These are phyloP conservation scores for Eupelmus urozonus DNA, from an alignment of 2,888 invertebrate genomes.

Conservation along the genomic window DNA sequence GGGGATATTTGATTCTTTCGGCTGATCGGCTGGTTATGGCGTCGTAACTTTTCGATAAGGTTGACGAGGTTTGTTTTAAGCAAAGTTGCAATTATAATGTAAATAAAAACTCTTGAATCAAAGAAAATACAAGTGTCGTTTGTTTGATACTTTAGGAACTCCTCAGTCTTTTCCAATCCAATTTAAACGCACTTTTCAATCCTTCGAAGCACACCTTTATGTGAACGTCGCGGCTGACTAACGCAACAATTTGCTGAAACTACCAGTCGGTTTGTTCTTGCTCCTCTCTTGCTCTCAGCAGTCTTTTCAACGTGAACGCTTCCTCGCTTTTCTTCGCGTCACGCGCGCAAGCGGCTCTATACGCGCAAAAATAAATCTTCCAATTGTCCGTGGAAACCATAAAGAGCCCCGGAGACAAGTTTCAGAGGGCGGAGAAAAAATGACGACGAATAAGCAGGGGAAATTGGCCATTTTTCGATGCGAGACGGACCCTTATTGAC, in stretches of 20 bases:
- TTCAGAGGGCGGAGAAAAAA: constrained; percentile 13
- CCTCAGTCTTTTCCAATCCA: no score
- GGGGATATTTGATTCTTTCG: no score
- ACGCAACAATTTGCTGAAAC: constrained; percentile 40
- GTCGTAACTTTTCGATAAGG: no score
- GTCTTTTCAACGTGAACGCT: background rate
- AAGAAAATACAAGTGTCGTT: no score
- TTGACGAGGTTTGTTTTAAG: no score
- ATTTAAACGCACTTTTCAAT: background rate
- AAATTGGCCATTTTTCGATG: constrained; percentile 47
- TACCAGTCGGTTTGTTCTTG: constrained; percentile 12
- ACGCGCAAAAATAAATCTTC: constrained; percentile 49
- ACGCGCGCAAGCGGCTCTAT: background rate
- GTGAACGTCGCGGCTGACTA: background rate
- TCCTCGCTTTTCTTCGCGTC: background rate
- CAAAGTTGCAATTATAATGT: no score
- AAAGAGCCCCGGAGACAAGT: constrained; percentile 48
- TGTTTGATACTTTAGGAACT: no score
- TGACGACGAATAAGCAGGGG: constrained; percentile 44
- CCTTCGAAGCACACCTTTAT: background rate
- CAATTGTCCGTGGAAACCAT: constrained; percentile 55
- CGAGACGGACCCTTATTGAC: constrained; percentile 28
- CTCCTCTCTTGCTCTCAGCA: background rate
- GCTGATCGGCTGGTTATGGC: no score
- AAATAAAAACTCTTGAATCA: no score